Evolutionary conservation across 2,888 invertebrate species (phyloP).

Genomic region (Standfussiana lucernea): DNA sequence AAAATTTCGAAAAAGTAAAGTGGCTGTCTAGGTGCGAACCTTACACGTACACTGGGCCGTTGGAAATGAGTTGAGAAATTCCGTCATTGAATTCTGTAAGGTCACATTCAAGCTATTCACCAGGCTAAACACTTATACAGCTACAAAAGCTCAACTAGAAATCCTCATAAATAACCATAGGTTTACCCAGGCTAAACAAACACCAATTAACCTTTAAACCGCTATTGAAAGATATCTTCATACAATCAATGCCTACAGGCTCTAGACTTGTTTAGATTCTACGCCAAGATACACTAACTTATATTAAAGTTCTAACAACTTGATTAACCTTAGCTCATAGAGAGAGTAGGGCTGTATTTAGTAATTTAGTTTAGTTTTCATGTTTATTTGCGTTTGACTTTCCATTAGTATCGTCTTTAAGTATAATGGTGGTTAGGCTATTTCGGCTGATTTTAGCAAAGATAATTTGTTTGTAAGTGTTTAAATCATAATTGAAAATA

Average conservation of each 20-base stretch:
- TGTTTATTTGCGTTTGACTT: neutral
- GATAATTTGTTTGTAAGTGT: neutral
- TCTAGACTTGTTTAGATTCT: constrained; percentile 31
- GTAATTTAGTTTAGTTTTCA: neutral
- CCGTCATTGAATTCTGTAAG: neutral
- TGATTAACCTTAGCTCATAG: constrained; percentile 9
- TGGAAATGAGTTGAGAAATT: neutral
- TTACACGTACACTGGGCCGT: neutral
- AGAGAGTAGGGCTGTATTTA: neutral
- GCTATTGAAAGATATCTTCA: constrained; percentile 34
- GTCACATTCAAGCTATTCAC: neutral
- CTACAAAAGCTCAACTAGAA: neutral
- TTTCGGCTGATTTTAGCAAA: neutral
- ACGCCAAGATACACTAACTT: constrained; percentile 25
- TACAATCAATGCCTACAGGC: constrained; percentile 29
- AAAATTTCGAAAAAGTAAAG: neutral
- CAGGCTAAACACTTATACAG: neutral
- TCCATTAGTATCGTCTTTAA: neutral
- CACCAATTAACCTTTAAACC: constrained; percentile 45
- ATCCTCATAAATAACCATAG: constrained; percentile 24
- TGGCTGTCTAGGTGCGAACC: neutral
- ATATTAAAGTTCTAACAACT: constrained; percentile 22
- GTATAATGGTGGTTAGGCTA: neutral
- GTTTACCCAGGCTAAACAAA: constrained; percentile 16
- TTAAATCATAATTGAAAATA: neutral